Base-by-base conservation (phyloP, 1,140 invertebrate species). In the Papilio polytes region DNA sequence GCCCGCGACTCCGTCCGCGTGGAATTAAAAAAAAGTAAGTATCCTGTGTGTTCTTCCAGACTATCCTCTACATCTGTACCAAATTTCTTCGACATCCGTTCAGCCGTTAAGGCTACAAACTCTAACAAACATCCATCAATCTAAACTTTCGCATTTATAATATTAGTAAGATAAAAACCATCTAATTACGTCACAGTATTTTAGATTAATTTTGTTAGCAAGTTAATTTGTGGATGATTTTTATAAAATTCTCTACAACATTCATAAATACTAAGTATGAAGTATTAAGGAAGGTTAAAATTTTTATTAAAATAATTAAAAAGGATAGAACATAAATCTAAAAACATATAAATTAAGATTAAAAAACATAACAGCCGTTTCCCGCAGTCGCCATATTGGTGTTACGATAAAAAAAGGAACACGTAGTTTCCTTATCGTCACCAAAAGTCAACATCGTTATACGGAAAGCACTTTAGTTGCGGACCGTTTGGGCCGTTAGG, bases 401-500 rank as follows among this genome's bases (percentile, higher is more conserved):
- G 72, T 66, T 46, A n/a, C 51, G 80, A 77, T 70, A 70, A 31
- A 70, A 70, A 59, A 70, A 70, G 10, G 63, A 70, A 70, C 63
- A 70, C 63, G 26, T 26, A 31, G 22, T 82, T 84, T 84, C 82
- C 87, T 87, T 83, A 87, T 85, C 86, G 85, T 86, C 84, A 80
- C 86, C 88, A 87, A 90, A 89, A 88, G 85, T 89, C 86, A 87
- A 89, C 85, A 88, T 87, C 82, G 86, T 88, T 86, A 86, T 85
- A 82, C 87, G 82, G 85, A 85, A 85, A 86, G 80, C 80, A 81
- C 83, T 80, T 72, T 86, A 85, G 86, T 87, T 88, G 82, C 84
- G 80, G 85, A 86, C 85, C 86, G 88, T 89, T 90, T 85, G 86
- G 87, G 84, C 90, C 90, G 90, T 91, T 91, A 92, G 88, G 86